A percentile compares a stretch with the other conserved stretches of the same genome.
Conservation (phyloP, 2,888 invertebrate species). For the Pollenia labialis region DNA sequence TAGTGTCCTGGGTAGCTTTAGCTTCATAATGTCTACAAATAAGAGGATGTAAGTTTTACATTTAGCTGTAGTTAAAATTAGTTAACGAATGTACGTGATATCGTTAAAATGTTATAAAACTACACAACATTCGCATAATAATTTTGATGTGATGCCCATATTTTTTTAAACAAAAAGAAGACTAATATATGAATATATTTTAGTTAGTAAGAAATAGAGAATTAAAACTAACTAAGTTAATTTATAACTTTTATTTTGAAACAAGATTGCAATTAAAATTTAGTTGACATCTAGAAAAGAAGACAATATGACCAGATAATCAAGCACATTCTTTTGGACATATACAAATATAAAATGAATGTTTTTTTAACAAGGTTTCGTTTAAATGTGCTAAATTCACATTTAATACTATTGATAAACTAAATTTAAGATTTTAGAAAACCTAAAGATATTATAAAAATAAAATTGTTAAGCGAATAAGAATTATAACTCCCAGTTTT, state of each 20-base stretch:
- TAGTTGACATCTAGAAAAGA: not conserved
- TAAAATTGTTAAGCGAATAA: too few species aligned
- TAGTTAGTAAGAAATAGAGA: not conserved
- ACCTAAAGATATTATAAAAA: too few species aligned
- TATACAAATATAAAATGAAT: not conserved
- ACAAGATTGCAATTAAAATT: constrained; percentile 49
- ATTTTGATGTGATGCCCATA: constrained; percentile 75
- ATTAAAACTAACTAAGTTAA: constrained; percentile 8
- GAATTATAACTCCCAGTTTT: too few species aligned
- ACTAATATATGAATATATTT: constrained; percentile 9
- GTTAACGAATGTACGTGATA: constrained; percentile 83
- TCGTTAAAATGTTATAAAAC: constrained; percentile 82
- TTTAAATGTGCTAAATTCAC: too few species aligned
- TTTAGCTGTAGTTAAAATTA: constrained; percentile 83
- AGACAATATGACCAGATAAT: not conserved
- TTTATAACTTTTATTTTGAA: constrained; percentile 11
- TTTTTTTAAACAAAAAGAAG: not conserved
- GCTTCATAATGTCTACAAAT: constrained; percentile 37
- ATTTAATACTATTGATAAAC: too few species aligned
- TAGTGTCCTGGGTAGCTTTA: not conserved
- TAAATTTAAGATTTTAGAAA: too few species aligned
- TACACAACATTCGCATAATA: constrained; percentile 81
- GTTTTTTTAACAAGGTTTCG: too few species aligned
- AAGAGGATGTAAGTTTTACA: constrained; percentile 72
- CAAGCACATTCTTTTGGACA: constrained; percentile 1